Conservation (phyloP, 2,888 invertebrate genomes). For the Orchesellides sinensis region DNA sequence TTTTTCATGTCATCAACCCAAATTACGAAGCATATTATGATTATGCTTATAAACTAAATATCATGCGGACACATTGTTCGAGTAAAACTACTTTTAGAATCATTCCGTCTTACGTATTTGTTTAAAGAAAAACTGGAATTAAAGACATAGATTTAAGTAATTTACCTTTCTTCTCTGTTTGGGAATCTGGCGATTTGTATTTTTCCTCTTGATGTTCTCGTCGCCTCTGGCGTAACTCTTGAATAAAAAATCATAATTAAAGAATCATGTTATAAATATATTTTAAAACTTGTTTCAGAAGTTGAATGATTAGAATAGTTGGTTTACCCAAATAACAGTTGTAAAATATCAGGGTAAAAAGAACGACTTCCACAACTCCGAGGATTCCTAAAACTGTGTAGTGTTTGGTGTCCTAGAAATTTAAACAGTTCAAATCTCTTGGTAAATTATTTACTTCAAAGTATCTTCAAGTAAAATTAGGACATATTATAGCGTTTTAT, state of each 20-base stretch:
- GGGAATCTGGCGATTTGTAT: slow-evolving; percentile 24
- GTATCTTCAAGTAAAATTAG: neutral
- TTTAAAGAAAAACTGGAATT: no score
- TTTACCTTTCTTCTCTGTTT: slow-evolving; percentile 44
- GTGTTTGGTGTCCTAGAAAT: slow-evolving; percentile 66
- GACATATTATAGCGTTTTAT: neutral
- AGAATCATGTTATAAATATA: neutral
- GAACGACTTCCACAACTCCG: slow-evolving; percentile 63
- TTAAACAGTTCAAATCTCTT: slow-evolving; percentile 20
- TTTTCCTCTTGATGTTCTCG: slow-evolving; percentile 53
- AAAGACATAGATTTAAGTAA: neutral
- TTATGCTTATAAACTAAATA: no score
- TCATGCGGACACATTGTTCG: no score
- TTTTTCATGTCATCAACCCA: no score
- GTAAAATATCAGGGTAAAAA: slow-evolving; percentile 67
- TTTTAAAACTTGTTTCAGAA: neutral
- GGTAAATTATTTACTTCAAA: no score
- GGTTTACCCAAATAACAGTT: slow-evolving; percentile 68
- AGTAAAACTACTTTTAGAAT: no score
- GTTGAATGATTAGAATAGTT: neutral
- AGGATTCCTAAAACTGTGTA: slow-evolving; percentile 67
- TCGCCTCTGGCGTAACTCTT: slow-evolving; percentile 43
- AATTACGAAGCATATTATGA: no score
- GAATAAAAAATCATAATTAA: neutral
- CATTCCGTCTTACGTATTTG: no score